Evolutionary conservation across 64 coral and sea anemone genomes (phyloP).

Genomic region (Montipora foliosa): DNA sequence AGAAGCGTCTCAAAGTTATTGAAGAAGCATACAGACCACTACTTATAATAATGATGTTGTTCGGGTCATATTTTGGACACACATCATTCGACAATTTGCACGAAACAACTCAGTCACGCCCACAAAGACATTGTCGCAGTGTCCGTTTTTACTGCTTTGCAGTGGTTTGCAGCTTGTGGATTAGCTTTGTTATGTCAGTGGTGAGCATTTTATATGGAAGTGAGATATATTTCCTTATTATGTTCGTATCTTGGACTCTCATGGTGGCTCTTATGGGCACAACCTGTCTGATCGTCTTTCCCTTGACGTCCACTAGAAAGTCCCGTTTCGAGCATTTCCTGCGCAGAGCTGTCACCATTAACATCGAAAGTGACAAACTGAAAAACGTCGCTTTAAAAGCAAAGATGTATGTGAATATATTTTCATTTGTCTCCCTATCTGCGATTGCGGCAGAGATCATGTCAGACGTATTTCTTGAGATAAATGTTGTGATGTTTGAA

Average conservation of each 20-base stretch:
- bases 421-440: background rate
- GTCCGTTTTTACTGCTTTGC: background rate
- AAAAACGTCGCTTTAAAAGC: background rate
- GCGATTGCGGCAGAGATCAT: background rate
- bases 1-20: background rate
- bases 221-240: background rate
- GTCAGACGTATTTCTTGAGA: background rate
- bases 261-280: background rate
- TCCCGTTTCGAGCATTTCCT: background rate
- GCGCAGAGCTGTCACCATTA: background rate
- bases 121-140: background rate
- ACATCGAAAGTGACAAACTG: background rate
- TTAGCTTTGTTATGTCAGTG: background rate
- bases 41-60: background rate
- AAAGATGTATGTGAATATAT: background rate
- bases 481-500: background rate
- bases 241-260: background rate
- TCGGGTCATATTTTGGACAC: slow-evolving; percentile 1
- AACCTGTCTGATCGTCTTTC: background rate
- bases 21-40: slow-evolving; percentile 15
- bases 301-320: background rate
- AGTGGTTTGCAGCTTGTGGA: background rate
- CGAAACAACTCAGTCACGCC: background rate
- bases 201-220: background rate
- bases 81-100: background rate